These are phyloP conservation scores for Drosophila lutescens DNA, from an alignment of 2,888 invertebrate species.

Conservation along the genomic window DNA sequence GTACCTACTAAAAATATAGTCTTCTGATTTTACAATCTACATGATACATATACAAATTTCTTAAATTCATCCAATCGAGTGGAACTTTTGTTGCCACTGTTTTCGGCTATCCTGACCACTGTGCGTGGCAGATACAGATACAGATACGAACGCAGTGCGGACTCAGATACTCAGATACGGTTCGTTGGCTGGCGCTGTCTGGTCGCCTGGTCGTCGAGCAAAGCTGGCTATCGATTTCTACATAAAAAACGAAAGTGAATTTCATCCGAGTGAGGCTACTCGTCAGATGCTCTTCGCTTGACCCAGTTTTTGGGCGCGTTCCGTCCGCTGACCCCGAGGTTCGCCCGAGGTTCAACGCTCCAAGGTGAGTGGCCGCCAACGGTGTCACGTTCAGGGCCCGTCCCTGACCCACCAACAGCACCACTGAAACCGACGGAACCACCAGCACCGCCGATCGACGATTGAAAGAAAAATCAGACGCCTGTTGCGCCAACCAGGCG, in stretches of 20 bases:
- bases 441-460: constrained; percentile 36
- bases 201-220: constrained; percentile 72
- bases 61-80: too few relatives aligned
- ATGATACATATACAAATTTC: too few relatives aligned
- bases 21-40: too few relatives aligned
- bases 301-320: constrained; percentile 53
- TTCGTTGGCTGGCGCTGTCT: constrained; percentile 36
- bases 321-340: constrained; percentile 49
- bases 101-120: background rate
- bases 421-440: background rate
- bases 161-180: constrained; percentile 29
- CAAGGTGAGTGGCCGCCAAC: constrained; percentile 62
- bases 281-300: constrained; percentile 53
- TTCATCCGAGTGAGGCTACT: constrained; percentile 26
- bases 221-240: constrained; percentile 82
- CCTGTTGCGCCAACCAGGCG: constrained; percentile 74
- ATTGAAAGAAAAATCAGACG: constrained; percentile 82
- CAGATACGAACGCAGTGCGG: constrained; percentile 28
- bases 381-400: constrained; percentile 78
- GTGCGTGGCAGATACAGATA: constrained; percentile 37
- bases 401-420: constrained; percentile 60
- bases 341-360: constrained; percentile 65
- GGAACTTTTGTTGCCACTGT: background rate
- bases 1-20: too few relatives aligned
- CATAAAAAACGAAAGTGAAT: constrained; percentile 81